Conservation (phyloP, 1,140 invertebrate species). For the Homalodisca vitripennis region DNA sequence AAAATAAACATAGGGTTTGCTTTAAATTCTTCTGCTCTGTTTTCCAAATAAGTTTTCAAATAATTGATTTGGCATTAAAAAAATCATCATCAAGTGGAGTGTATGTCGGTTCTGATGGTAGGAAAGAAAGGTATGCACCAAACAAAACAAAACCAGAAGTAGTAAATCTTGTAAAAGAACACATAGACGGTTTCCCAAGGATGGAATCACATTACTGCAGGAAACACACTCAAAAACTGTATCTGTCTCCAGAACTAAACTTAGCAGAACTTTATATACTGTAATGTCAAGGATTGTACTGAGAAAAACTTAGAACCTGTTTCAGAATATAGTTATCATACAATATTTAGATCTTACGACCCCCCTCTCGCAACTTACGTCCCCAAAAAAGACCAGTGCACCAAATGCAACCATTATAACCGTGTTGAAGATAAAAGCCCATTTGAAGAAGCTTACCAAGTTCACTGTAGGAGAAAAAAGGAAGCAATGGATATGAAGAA, state of each 20-base stretch:
- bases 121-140: conserved; percentile 23
- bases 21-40: conserved; percentile 26
- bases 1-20: conserved; percentile 28
- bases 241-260: conserved; percentile 26
- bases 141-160: conserved; percentile 27
- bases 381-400: conserved; percentile 28
- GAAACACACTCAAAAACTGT: conserved; percentile 22
- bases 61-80: conserved; percentile 24
- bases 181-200: conserved; percentile 28
- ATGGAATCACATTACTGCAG: conserved; percentile 27
- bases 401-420: conserved; percentile 28
- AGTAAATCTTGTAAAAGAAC: conserved; percentile 17
- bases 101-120: conserved; percentile 20
- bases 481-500: conserved; percentile 31
- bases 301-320: conserved; percentile 18
- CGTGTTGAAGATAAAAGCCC: conserved; percentile 10
- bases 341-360: conserved; percentile 25
- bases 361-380: conserved; percentile 20
- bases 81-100: conserved; percentile 28
- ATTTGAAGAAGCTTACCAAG: conserved; percentile 21
- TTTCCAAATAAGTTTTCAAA: conserved; percentile 30
- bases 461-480: conserved; percentile 8
- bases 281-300: conserved; percentile 7
- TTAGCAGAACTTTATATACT: conserved; percentile 18
- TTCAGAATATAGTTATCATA: conserved; percentile 17